Evolutionary conservation across 2,888 invertebrate genomes (phyloP).

Genomic region (Noctua janthina): DNA sequence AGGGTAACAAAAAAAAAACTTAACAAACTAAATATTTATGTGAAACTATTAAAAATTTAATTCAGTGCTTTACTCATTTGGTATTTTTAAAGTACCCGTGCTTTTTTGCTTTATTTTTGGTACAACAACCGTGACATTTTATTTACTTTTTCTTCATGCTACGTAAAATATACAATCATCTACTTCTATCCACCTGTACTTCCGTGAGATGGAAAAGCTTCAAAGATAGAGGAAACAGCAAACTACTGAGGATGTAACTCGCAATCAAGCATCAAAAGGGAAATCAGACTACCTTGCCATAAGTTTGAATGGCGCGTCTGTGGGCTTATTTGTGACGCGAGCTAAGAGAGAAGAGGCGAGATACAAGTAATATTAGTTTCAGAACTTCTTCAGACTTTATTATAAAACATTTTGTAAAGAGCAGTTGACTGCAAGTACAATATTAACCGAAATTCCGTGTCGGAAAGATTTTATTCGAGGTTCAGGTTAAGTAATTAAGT

Average conservation of each 20-base stretch:
- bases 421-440: background rate
- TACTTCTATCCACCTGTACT: background rate
- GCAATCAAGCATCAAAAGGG: conserved; percentile 51
- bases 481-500: background rate
- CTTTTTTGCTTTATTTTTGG: background rate
- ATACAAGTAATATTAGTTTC: conserved; percentile 3
- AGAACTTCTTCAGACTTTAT: conserved; percentile 4
- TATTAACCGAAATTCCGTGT: background rate
- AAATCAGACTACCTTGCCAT: conserved; percentile 34
- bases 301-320: conserved; percentile 17
- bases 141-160: background rate
- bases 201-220: conserved; percentile 9
- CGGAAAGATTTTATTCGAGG: background rate
- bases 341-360: background rate
- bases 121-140: background rate
- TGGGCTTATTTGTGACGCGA: conserved; percentile 5
- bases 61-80: background rate
- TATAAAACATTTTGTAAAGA: conserved; percentile 6
- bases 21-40: no score
- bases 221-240: conserved; percentile 34
- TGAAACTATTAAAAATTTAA: background rate
- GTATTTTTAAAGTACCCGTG: background rate
- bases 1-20: no score
- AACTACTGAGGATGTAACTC: conserved; percentile 34
- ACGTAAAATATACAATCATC: background rate